Percentiles rank a stretch among this genome's conserved stretches.
phyloP scores from a whole-genome alignment of 2,113 vertebrate species.

The Microcebus lehilahytsara region DNA sequence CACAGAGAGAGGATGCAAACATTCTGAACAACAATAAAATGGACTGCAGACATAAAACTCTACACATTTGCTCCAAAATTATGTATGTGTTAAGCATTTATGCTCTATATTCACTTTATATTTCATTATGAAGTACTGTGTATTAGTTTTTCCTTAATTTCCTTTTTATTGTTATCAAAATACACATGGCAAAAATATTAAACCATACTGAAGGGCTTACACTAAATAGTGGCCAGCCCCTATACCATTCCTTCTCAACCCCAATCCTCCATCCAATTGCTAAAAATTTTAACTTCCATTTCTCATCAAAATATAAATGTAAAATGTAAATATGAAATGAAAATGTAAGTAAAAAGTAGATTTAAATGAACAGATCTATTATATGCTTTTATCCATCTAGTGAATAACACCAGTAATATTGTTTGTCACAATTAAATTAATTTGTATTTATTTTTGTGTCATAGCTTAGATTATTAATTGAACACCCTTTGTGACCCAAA shows the following conservation, averaged over 20 bases:
- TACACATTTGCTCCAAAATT: not conserved
- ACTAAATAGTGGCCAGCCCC: not conserved
- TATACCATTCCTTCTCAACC: not conserved
- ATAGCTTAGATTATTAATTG: not conserved
- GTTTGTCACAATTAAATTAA: not conserved
- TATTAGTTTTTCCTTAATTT: not conserved
- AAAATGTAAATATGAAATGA: not conserved
- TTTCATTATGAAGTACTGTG: not conserved
- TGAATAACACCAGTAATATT: not conserved
- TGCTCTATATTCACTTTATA: not conserved
- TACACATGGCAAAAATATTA: not conserved
- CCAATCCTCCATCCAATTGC: not conserved
- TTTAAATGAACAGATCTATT: not conserved
- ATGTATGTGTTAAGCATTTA: not conserved
- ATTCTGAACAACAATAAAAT: not conserved
- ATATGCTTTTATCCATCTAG: not conserved
- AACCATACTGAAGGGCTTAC: not conserved
- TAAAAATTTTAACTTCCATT: not conserved
- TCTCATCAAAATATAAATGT: not conserved
- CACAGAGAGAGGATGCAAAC: not conserved
- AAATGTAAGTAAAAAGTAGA: not conserved
- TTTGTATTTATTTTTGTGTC: not conserved
- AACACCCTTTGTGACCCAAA: not conserved
- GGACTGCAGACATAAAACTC: not conserved
- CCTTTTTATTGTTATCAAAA: not conserved